Evolutionary conservation across 2,797 vertebrate species (phyloP), one percentile per base, ranked within the genome.

Genomic region (Ptychobarbus kaznakovi): DNA sequence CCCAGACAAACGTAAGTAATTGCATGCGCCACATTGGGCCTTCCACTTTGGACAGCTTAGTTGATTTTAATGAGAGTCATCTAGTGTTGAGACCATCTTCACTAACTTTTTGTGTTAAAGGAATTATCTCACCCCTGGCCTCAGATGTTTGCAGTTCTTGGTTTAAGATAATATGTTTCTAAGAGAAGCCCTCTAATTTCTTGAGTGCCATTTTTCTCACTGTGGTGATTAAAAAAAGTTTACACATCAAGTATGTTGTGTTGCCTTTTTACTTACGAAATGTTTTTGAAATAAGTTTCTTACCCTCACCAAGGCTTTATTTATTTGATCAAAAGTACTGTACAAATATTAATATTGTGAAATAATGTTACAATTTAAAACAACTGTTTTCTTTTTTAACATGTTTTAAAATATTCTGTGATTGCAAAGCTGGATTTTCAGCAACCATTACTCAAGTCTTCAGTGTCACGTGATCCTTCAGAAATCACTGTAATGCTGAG

Each of bases 21-120:
- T 77, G 32, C 49, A 61, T 58, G 22, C 40, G 4, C 38, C 22
- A 25, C 35, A 61, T 58, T 0, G 0, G 38, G 4, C 38, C 16
- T 18, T 78, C 13, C 22, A 16, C 38, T 61, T 40, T 56, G n/a
- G 53, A 78, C 35, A 10, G 20, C 56, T 61, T 76, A 38, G 32
- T 35, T 40, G 20, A 77, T 77, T 77, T 15, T 76, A 35, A 35
- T 38, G 53, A 77, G 75, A 58, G 74, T 56, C 38, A 42, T 58
- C 51, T 76, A 38, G 22, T 40, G 32, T 76, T 56, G 74, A 76
- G 32, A 40, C 51, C 40, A 40, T n/a, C 53, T 42, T 58, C 20
- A 58, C 12, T 0, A 77, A 58, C 10, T 22, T 56, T n/a, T 40
- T 58, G 51, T 25, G 13, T 25, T 18, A 18, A 58, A 53, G 53